Evolutionary conservation across 1,140 invertebrate genomes (phyloP).

Genomic region (Diploscapter pachys): DNA sequence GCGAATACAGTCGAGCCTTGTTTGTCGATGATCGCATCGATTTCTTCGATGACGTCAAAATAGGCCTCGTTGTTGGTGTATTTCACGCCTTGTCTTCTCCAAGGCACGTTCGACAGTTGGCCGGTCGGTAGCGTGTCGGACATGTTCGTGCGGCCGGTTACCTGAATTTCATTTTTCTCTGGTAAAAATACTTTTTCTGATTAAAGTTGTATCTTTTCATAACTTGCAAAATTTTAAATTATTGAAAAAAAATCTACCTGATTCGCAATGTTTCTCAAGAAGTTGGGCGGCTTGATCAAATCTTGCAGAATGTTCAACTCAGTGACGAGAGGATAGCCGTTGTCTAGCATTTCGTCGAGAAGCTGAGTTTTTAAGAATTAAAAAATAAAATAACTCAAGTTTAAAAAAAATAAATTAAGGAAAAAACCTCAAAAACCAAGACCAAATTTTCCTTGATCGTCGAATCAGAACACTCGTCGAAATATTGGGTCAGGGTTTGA

Average conservation of each 20-base stretch:
- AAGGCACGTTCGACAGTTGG: constrained; percentile 94
- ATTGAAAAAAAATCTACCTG: constrained; percentile 76
- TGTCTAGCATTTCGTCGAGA: constrained; percentile 98
- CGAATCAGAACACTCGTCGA: constrained; percentile 89
- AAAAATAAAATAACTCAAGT: not conserved
- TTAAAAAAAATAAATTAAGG: not conserved
- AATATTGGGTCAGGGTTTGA: constrained; percentile 94
- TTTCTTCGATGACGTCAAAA: constrained; percentile 66
- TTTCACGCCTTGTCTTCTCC: constrained; percentile 92
- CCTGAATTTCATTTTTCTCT: not conserved
- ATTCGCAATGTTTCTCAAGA: constrained; percentile 92
- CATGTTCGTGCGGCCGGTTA: constrained; percentile 47
- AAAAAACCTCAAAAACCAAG: constrained; percentile 84
- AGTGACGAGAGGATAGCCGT: constrained; percentile 95
- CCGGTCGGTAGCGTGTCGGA: constrained; percentile 66
- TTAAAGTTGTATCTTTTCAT: no score
- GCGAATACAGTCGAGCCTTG: constrained; percentile 91
- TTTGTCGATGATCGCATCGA: constrained; percentile 97
- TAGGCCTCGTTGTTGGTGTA: constrained; percentile 99
- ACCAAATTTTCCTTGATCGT: constrained; percentile 99
- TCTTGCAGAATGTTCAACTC: constrained; percentile 98
- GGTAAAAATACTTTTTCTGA: no score
- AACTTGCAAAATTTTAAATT: no score
- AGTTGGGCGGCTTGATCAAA: constrained; percentile 96
- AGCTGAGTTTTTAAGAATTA: constrained; percentile 64